Base-by-base conservation (phyloP, 2,888 invertebrate genomes). In the Andrena praecox region DNA sequence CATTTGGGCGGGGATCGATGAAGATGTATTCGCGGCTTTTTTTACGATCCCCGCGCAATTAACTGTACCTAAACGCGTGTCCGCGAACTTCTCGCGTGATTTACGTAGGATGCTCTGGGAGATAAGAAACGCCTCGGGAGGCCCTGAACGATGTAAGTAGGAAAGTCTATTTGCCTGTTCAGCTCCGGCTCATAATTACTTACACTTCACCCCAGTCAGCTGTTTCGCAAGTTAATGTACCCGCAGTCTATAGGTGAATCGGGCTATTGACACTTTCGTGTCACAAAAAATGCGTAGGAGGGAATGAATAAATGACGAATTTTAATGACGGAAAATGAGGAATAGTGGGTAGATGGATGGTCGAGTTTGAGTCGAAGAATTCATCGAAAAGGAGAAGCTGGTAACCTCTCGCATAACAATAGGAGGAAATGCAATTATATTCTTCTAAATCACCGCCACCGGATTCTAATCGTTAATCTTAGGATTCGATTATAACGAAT, bases 101-200 rank as follows among this genome's bases (percentile, higher is more conserved):
- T 73, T 73, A 77, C 42, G 66, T 27, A 42, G 74, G 74, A 73
- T 52, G 74, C 60, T 24, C 48, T 2, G 12, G 48, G 33, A 48
- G 77, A 77, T 35, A 73, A 73, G 73, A 48, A 33, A 48, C 31
- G 48, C 33, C 48, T 56, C 52, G 20, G 72, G 72, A 10, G 48
- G n/a, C 12, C 27, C 56, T 48, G 31, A 54, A 68, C 27, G 62
- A 68, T 12, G 35, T 3, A 33, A 60, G 69, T 20, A 8, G 31
- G 24, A 59, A 60, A 54, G 42, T 42, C 42, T 42, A 5, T 4
- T 42, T 42, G 5, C 42, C 42, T 42, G 42, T 12, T 42, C 4
- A 42, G 16, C 42, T 16, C 42, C 5, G 42, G 42, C 12, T 42
- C 12, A 0, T 42, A 42, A 42, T 42, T 42, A 42, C 16, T 12